phyloP scores from a whole-genome alignment of 1,140 invertebrate species.

The Drosophila sucinea region DNA sequence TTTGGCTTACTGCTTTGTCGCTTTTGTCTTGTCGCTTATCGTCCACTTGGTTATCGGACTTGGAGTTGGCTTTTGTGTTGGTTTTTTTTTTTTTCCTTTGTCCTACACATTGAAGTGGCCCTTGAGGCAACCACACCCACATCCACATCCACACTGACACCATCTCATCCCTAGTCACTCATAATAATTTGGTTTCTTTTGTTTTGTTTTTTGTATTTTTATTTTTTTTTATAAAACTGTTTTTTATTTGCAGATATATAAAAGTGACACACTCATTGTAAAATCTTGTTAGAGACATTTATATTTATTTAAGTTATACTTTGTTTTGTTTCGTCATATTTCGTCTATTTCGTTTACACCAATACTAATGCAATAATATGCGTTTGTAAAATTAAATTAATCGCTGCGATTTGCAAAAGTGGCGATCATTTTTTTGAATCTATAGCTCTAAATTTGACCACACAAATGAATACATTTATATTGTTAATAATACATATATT shows the following conservation, averaged over 20 bases:
- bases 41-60: conserved; percentile 55
- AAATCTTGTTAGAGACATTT: conserved; percentile 80
- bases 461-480: conserved; percentile 7
- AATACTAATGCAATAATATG: conserved; percentile 13
- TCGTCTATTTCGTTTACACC: conserved; percentile 30
- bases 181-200: conserved; percentile 37
- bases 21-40: conserved; percentile 54
- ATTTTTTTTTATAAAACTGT: conserved; percentile 73
- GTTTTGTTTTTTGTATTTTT: conserved; percentile 23
- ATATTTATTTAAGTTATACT: conserved; percentile 43
- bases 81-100: conserved; percentile 31
- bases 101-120: conserved; percentile 44
- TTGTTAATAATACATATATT: conserved; percentile 22
- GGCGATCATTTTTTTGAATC: not conserved
- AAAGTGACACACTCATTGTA: conserved; percentile 80
- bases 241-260: conserved; percentile 74
- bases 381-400: not conserved
- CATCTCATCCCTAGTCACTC: not conserved
- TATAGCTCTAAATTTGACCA: not conserved
- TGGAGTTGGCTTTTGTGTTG: conserved; percentile 37
- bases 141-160: not conserved
- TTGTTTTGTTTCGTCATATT: conserved; percentile 8
- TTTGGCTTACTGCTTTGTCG: conserved; percentile 28
- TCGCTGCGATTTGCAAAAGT: not conserved
- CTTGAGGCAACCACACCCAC: conserved; percentile 40